Evolutionary conservation across 2,113 vertebrate species (phyloP).

Genomic region (Mastomys coucha): DNA sequence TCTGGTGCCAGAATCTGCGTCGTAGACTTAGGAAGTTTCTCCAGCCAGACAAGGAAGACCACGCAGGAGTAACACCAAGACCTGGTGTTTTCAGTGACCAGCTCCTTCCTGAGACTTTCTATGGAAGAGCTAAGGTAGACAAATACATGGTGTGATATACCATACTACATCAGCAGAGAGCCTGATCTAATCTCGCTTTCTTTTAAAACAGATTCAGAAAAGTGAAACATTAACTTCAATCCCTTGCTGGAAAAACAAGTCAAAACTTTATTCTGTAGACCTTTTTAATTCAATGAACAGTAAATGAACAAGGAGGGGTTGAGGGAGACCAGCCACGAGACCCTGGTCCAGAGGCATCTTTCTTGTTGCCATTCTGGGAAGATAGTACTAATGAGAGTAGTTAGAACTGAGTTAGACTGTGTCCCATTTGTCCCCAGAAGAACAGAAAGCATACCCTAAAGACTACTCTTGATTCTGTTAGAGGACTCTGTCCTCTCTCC

Average conservation of each 20-base stretch:
- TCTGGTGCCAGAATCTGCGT: too few species aligned
- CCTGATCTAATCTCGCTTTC: too few species aligned
- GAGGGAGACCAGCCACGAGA: neutral
- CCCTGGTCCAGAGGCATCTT: rapidly evolving
- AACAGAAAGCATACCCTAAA: neutral
- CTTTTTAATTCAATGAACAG: neutral
- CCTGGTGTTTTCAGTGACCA: too few species aligned
- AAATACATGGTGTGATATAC: neutral
- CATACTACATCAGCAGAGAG: neutral
- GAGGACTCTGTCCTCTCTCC: neutral
- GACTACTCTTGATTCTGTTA: neutral
- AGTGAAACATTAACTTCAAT: neutral
- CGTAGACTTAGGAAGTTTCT: neutral
- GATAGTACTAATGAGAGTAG: too few species aligned
- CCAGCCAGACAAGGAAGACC: neutral
- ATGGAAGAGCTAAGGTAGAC: neutral
- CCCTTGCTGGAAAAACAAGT: neutral
- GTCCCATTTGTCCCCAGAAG: neutral
- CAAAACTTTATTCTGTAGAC: neutral
- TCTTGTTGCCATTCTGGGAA: neutral
- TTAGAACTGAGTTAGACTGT: neutral
- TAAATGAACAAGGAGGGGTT: neutral
- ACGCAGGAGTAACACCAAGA: neutral
- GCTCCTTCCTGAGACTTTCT: neutral
- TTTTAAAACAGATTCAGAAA: neutral